Evolutionary conservation across 2,888 invertebrate genomes (phyloP), one percentile per base, ranked within the genome.

Genomic region (Watsonalla cultraria): DNA sequence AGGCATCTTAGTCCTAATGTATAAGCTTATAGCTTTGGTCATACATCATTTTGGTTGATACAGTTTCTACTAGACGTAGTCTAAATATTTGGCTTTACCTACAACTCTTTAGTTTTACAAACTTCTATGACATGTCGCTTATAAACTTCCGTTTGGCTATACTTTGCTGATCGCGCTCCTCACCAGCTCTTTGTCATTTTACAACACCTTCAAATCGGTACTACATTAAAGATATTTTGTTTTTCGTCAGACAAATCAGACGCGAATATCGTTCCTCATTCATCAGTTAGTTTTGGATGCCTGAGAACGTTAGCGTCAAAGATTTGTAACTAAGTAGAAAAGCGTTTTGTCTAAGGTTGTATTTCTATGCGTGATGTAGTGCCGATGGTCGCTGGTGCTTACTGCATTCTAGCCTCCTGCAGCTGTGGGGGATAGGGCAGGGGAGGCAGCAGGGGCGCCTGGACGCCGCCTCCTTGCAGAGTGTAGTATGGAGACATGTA

Each of bases 341-440:
- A 24, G n/a, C 24, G 24, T 24, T 24, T 24, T 24, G 24, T 24
- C 24, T 24, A 24, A 24, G 24, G 24, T 24, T 24, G 24, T 24
- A 24, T 24, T 24, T 24, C 4, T 11, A 42, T 42, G 11, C 11
- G 42, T 42, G 11, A 42, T 42, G 42, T 42, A 42, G 8, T 9
- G 5, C 42, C 11, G 42, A 42, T 42, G 11, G 42, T 42, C 5
- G 53, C 11, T 59, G 55, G 51, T 54, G 60, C 68, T 84, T 94
- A 95, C 85, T 95, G 95, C 87, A 95, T 93, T 76, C 95, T 91
- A 49, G 95, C 95, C 82, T 95, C 95, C 82, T 95, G 95, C 56
- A 95, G 92, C 56, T 93, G 93, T 50, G 92, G 93, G n/a, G 92
- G 92, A 74, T 93, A 93, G 8, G 92, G 84, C 37, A 93, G 92